Evolutionary conservation across 2,797 vertebrate species (phyloP), one percentile per base, ranked within the genome.

Genomic region (Pitangus sulphuratus): DNA sequence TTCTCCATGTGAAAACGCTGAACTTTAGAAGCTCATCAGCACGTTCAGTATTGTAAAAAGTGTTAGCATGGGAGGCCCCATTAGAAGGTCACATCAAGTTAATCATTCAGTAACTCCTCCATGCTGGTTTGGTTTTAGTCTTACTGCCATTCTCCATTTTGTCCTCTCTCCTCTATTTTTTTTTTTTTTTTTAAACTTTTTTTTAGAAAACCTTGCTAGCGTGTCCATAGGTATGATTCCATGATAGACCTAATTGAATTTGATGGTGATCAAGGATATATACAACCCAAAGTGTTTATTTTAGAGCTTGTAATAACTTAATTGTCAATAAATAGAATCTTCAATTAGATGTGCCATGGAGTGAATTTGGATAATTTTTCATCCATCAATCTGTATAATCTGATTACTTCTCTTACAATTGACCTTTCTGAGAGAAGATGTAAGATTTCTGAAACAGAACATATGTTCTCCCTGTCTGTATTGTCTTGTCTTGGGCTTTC

Each of bases 311-410:
- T 44, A 86, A 51, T 92, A 94, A 93, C 72, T 60, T 90, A 92
- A 95, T 93, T 96, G 69, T 78, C 89, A 70, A 70, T 93, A 95
- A 91, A 84, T 42, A 65, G 57, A 79, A 51, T 6, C 13, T 77
- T 62, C 39, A 77, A 76, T 81, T 91, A 86, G 75, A 77, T 95
- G 75, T 85, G 39, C 53, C 61, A 26, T 87, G 76, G 81, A 45
- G 81, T 70, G 85, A 93, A 82, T 95, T 90, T 94, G 66, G 72
- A 53, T 97, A 92, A 95, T 84, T 93, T 93, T 95, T 96, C 66
- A 72, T 97, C 86, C 84, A 9, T 92, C 56, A 60, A 37, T 47
- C 54, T 90, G 25, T 61, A 40, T 66, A 90, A 91, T 91, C 56
- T 71, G 31, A 80, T 97, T 96, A 57, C 22, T 24, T 89, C 18